These are phyloP conservation scores for Genyomyrus donnyi DNA, from an alignment of 2,113 vertebrate species.

Conservation along the genomic window DNA sequence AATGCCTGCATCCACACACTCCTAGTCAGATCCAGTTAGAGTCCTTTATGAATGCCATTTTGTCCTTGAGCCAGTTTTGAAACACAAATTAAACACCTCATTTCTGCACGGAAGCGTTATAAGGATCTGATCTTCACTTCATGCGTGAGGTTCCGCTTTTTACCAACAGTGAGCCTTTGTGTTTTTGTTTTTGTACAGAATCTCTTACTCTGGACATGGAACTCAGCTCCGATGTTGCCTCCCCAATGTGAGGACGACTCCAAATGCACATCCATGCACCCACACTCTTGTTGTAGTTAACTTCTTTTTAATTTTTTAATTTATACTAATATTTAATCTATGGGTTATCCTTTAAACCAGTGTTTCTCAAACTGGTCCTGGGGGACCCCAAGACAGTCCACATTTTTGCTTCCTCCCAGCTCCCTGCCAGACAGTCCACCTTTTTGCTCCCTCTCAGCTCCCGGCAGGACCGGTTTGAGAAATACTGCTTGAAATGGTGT, in stretches of 20 bases:
- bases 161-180: background rate
- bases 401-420: no score
- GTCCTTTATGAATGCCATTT: background rate
- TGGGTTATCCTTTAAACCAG: background rate
- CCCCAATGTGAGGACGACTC: constrained; percentile 52
- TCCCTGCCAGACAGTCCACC: background rate
- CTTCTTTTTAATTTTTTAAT: background rate
- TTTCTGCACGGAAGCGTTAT: background rate
- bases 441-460: background rate
- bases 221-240: constrained; percentile 52
- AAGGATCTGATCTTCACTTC: background rate
- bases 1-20: background rate
- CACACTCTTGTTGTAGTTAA: background rate
- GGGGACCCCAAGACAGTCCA: background rate
- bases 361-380: background rate
- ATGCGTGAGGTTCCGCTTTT: background rate
- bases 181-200: constrained; percentile 58
- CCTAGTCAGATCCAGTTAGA: background rate
- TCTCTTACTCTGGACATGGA: constrained; percentile 89
- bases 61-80: background rate
- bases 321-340: background rate
- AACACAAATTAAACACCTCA: background rate
- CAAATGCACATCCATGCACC: background rate
- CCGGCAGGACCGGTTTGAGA: background rate
- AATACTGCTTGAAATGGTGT: background rate